Percentiles rank a stretch among this genome's conserved stretches.
Conservation (phyloP, 2,113 vertebrate genomes). For the Varanus salvator region DNA sequence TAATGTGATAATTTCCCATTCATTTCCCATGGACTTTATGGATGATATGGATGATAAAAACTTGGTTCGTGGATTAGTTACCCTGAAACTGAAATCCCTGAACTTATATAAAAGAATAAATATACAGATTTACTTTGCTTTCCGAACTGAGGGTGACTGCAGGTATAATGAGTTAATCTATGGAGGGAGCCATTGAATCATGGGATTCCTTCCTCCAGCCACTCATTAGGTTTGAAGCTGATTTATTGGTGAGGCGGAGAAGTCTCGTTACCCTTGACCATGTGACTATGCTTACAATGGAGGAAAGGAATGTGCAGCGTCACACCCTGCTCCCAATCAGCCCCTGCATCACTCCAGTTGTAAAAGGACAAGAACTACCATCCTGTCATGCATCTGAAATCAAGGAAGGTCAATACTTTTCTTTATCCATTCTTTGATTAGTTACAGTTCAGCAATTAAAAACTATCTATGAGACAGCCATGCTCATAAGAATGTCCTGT, state of each 20-base stretch:
- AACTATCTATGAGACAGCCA: background rate
- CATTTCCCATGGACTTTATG: background rate
- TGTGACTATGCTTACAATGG: background rate
- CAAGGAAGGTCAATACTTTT: accelerated
- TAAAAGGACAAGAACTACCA: background rate
- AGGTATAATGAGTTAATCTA: background rate
- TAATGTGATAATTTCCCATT: background rate
- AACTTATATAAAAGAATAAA: background rate
- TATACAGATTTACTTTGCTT: background rate
- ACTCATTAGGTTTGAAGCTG: background rate
- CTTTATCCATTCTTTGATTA: background rate
- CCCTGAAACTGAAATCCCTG: background rate
- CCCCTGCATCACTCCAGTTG: background rate
- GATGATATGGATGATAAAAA: background rate
- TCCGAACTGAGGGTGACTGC: background rate
- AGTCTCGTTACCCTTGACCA: background rate
- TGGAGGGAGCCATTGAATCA: background rate
- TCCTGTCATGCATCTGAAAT: background rate
- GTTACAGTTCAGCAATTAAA: background rate
- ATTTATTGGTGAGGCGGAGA: background rate
- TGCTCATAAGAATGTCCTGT: constrained; percentile 14
- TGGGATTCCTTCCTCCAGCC: background rate
- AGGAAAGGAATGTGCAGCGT: no score
- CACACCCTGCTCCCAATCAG: background rate
- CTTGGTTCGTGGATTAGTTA: background rate